Evolutionary conservation across 2,797 vertebrate genomes (phyloP).

Genomic region (Hippocampus kuda): DNA sequence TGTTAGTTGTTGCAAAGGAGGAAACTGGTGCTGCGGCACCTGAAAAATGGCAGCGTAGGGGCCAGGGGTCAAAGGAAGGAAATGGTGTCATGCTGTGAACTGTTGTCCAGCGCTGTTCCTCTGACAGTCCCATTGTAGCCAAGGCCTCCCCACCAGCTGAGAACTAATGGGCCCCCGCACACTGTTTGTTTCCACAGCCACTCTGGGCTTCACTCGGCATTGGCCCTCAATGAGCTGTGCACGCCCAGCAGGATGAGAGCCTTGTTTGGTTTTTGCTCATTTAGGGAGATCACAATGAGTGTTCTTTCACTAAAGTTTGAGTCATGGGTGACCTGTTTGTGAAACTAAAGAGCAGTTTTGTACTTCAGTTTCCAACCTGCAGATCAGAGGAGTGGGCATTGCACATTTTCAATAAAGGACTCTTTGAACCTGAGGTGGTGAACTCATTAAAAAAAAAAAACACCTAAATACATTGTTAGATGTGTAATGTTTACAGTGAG

Average conservation of each 20-base stretch:
- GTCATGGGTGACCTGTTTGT: constrained; percentile 3
- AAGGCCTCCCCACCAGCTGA: constrained; percentile 53
- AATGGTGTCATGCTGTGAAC: constrained; percentile 63
- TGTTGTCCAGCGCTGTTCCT: constrained; percentile 61
- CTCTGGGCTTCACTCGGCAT: constrained; percentile 14
- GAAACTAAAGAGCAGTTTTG: neutral
- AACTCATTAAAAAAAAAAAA: no score
- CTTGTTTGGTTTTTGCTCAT: constrained; percentile 7
- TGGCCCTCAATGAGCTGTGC: constrained; percentile 7
- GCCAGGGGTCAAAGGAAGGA: constrained; percentile 67
- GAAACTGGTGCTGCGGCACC: constrained; percentile 52
- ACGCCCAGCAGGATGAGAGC: neutral
- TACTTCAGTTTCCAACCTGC: neutral
- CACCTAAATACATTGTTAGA: no score
- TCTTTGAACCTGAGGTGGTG: neutral
- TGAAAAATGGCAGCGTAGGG: constrained; percentile 53
- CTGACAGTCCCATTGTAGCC: constrained; percentile 61
- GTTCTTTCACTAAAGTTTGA: neutral
- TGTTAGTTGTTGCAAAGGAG: constrained; percentile 27
- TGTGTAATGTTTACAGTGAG: no score
- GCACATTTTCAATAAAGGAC: no score
- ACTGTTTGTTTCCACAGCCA: constrained; percentile 33
- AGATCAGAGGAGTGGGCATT: neutral
- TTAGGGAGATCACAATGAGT: neutral
- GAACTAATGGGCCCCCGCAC: constrained; percentile 48